Evolutionary conservation across 2,797 vertebrate genomes (phyloP), one percentile per base, ranked within the genome.

Genomic region (Sphaeramia orbicularis): DNA sequence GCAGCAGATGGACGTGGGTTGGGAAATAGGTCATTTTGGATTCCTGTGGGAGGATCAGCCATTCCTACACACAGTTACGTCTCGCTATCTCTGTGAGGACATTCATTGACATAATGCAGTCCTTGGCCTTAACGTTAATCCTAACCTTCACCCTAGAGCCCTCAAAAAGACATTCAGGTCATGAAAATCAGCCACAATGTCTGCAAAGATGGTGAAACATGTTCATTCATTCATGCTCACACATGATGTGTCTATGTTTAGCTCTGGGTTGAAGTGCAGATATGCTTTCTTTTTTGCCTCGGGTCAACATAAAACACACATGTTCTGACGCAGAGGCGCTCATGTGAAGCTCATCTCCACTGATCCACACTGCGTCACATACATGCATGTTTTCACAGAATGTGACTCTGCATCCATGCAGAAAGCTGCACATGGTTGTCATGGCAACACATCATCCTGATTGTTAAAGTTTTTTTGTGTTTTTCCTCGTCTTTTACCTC

Each of bases 1-100:
- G 55, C 4, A 6, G 74, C 73, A 82, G 83, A 84, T 82, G 76
- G 78, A 80, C 58, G 8, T 30, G 48, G 75, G 61, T 76, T 53
- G 56, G 69, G 45, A 79, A 84, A 55, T 76, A 16, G 81, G 76
- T 78, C 67, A 74, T 54, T 65, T 65, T 30, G 32, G 65, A 80
- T 83, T 85, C 73, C 77, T 88, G 77, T 72, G 75, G 32, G 58
- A 66, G 27, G 41, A 50, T 37, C 37, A 68, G 45, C 43, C 48
- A 44, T 21, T 52, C 65, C 32, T 41, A 38, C 47, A 36, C 60
- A 71, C 49, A 51, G 21, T 24, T 21, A 2, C 21, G 21, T 24
- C 21, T 24, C 21, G 24, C 21, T 4, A 4, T 24, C 21, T 24
- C 21, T 24, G 21, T 24, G 21, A 4, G 21, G 21, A 24, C 21